phyloP scores from a whole-genome alignment of 2,888 invertebrate genomes.

The Atethmia centrago region DNA sequence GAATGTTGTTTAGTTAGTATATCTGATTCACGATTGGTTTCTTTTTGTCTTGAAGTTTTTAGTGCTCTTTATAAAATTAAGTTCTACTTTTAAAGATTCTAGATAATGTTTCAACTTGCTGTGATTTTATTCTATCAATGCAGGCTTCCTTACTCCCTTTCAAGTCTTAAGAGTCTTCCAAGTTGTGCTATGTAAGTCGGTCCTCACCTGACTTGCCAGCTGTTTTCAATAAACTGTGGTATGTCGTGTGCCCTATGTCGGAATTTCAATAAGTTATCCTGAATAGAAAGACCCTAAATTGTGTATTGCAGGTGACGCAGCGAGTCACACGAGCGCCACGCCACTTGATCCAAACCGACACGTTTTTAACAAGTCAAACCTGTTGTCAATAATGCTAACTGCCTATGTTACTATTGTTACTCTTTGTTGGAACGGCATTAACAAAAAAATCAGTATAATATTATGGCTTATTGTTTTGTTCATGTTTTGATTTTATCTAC shows the following conservation, averaged over 20 bases:
- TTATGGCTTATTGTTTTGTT: constrained; percentile 49
- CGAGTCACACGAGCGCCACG: constrained; percentile 34
- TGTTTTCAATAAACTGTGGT: neutral
- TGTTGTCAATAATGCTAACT: constrained; percentile 60
- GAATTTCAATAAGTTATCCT: constrained; percentile 12
- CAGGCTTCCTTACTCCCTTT: neutral
- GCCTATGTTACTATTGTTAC: constrained; percentile 57
- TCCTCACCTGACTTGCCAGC: neutral
- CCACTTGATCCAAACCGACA: constrained; percentile 50
- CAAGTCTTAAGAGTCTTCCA: neutral
- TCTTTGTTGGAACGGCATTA: constrained; percentile 45
- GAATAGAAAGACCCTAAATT: constrained; percentile 38
- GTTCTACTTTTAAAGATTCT: constrained; percentile 7
- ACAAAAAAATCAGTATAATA: constrained; percentile 56
- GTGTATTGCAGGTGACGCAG: constrained; percentile 53
- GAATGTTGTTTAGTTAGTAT: constrained; percentile 3
- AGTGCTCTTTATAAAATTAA: neutral
- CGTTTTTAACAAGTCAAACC: constrained; percentile 58
- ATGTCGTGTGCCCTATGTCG: neutral
- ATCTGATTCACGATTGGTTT: constrained; percentile 3
- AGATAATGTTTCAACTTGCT: neutral
- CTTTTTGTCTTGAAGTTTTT: neutral
- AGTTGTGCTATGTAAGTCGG: neutral
- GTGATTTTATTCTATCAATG: neutral
- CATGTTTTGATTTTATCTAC: constrained; percentile 53